These are phyloP conservation scores for Saxicola maurus DNA, from an alignment of 2,797 vertebrate species.

Conservation along the genomic window DNA sequence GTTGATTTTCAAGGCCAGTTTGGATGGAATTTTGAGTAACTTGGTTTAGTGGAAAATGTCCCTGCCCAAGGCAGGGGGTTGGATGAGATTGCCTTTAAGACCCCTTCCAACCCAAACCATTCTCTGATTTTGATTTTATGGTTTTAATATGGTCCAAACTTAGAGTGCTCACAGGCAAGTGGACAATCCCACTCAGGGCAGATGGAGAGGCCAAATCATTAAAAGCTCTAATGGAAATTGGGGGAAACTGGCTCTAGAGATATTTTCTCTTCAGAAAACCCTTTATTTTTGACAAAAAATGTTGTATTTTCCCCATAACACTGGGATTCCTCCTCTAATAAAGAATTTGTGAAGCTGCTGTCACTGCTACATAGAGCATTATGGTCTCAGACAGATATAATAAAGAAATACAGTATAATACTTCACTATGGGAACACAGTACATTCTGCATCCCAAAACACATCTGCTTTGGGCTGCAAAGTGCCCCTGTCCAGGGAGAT, in stretches of 20 bases:
- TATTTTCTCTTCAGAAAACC: background rate
- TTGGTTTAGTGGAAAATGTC: background rate
- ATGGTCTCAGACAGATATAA: background rate
- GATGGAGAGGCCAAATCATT: background rate
- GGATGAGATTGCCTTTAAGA: background rate
- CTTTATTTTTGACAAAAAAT: background rate
- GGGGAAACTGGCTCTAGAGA: background rate
- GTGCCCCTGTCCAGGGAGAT: background rate
- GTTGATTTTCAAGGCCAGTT: background rate
- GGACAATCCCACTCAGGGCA: background rate
- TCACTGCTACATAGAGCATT: background rate
- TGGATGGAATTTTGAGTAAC: background rate
- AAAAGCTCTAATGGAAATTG: background rate
- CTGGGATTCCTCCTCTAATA: background rate
- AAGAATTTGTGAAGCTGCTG: background rate
- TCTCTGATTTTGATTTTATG: background rate
- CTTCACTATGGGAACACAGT: background rate
- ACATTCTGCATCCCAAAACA: background rate
- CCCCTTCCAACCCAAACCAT: background rate
- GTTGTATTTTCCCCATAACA: background rate
- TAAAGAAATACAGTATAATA: background rate
- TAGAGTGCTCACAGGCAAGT: background rate
- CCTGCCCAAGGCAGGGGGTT: background rate
- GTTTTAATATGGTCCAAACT: background rate
- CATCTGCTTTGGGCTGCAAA: background rate